Conservation (phyloP, 2,888 invertebrate genomes). For the Melieria crassipennis region DNA sequence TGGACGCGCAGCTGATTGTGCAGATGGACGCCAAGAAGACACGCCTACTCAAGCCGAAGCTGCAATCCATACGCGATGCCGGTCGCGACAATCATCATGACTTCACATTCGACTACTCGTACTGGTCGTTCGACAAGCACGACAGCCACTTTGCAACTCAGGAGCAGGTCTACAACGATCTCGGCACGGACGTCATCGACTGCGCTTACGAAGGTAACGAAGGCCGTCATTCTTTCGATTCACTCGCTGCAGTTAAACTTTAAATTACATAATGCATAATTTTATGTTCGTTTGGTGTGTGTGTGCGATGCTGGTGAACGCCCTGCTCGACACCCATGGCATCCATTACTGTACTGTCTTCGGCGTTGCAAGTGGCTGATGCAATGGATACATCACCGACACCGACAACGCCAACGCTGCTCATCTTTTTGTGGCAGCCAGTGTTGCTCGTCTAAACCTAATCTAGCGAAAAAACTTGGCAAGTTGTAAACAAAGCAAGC, state of each 20-base stretch:
- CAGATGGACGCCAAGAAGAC: conserved; percentile 89
- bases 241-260: too few relatives aligned
- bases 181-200: conserved; percentile 78
- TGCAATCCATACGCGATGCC: conserved; percentile 61
- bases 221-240: too few relatives aligned
- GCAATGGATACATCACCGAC: too few relatives aligned
- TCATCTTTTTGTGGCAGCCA: too few relatives aligned
- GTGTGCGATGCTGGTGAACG: not conserved
- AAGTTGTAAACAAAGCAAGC: too few relatives aligned
- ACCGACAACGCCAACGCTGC: too few relatives aligned
- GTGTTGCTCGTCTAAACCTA: too few relatives aligned
- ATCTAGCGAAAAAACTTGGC: too few relatives aligned
- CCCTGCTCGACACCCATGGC: too few relatives aligned
- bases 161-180: conserved; percentile 79
- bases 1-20: conserved; percentile 84
- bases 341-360: too few relatives aligned
- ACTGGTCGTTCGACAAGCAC: conserved; percentile 81
- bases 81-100: conserved; percentile 77
- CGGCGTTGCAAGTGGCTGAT: too few relatives aligned
- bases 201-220: conserved; percentile 76
- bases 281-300: not conserved
- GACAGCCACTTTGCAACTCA: conserved; percentile 82
- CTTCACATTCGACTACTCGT: conserved; percentile 90
- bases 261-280: not conserved
- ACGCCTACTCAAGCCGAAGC: conserved; percentile 77